Evolutionary conservation across 2,888 invertebrate species (phyloP), one percentile per base, ranked within the genome.

Genomic region (Microctonus brassicae): DNA sequence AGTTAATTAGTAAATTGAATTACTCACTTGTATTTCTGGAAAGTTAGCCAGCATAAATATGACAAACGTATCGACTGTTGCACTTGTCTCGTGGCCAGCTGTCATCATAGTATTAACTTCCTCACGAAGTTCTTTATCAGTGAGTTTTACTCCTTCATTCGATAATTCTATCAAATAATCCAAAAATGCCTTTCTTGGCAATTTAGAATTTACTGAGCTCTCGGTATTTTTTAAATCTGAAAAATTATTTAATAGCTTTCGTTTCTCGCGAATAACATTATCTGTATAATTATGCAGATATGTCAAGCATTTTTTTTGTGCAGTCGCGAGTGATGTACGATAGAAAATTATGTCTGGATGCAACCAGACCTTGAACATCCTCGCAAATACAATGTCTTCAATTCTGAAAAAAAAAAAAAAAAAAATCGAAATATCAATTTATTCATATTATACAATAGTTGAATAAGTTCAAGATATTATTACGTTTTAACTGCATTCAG

Each of bases 271-370:
- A 22, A 76, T 73, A 47, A 89, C 89, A 82, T 89, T 87, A 70
- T 89, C 85, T 6, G 90, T 92, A 76, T 93, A 92, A 26, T 88
- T 86, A 79, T 93, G 93, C 22, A 94, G 89, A 20, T 90, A 86
- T 22, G 90, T 87, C 20, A 94, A 87, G 75, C 88, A 89, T 65
- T 90, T 87, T 60, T 88, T 87, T 80, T 91, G 91, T 67, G 89
- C 84, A 76, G 88, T 89, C 1, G 91, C 91, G 63, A 89, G 87
- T 58, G 87, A 84, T 0, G 91, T 89, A 9, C 89, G 81, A 58
- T 90, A 88, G 85, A 91, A 94, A 39, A 93, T 84, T 0, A 89
- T 87, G 67, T 92, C 90, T 0, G 90, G 89, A 85, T 92, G 91
- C 71, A 91, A 84, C 93, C 93, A 94, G 0, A 89, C 86, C 77